Conservation (phyloP, 2,113 vertebrate genomes). For the Urocynchramus pylzowi region DNA sequence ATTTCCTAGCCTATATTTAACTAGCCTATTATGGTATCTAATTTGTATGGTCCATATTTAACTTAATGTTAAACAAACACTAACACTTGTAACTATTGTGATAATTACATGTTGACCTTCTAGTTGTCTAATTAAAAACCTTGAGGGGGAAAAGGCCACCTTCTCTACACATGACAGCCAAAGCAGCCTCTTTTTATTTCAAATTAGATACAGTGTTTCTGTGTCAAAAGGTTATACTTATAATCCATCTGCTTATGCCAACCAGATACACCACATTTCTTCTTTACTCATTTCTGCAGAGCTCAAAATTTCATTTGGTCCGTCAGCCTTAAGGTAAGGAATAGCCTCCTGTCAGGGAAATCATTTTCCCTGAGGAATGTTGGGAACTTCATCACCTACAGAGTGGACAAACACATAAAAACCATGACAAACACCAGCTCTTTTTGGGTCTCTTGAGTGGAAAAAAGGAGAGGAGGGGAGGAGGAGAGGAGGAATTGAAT, state of each 20-base stretch:
- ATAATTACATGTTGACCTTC: neutral
- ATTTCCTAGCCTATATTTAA: slow-evolving; percentile 43
- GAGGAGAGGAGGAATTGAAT: neutral
- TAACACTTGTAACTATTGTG: neutral
- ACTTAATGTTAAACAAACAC: neutral
- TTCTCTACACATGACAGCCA: neutral
- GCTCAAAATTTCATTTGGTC: neutral
- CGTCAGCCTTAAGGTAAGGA: neutral
- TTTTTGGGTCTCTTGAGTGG: neutral
- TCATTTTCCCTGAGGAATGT: neutral
- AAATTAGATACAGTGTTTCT: neutral
- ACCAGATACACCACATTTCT: neutral
- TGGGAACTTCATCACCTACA: neutral
- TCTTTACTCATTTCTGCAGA: neutral
- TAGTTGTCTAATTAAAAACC: neutral
- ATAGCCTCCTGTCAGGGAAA: neutral
- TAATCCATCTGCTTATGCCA: neutral
- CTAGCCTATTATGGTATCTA: neutral
- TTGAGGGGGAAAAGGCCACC: neutral
- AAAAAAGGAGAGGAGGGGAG: neutral
- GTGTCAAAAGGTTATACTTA: neutral
- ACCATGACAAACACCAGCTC: neutral
- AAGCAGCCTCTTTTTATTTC: neutral
- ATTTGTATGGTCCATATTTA: neutral
- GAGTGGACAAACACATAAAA: neutral